Evolutionary conservation across 2,797 vertebrate genomes (phyloP).

Genomic region (Lagodon rhomboides): DNA sequence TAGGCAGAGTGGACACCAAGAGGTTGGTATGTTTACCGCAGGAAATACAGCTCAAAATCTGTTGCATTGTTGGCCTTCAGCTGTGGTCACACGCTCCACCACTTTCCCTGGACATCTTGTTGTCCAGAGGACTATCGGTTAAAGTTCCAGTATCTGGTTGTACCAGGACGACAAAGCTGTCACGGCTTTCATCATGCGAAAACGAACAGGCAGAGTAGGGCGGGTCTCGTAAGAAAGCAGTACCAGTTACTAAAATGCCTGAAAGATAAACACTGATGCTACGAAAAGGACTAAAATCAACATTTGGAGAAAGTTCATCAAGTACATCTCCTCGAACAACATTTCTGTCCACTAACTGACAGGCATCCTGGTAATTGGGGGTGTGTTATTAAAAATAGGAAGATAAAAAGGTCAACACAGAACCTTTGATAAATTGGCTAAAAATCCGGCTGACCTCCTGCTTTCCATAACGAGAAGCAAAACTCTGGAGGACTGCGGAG

Average conservation of each 20-base stretch:
- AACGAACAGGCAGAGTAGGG: too few species aligned
- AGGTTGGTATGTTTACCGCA: too few species aligned
- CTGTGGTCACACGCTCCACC: too few species aligned
- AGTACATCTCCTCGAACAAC: slow-evolving; percentile 1
- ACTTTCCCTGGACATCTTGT: too few species aligned
- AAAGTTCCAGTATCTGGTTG: too few species aligned
- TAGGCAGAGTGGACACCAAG: too few species aligned
- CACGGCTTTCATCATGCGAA: too few species aligned
- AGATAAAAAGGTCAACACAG: slow-evolving; percentile 64
- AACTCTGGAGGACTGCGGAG: slow-evolving; percentile 24
- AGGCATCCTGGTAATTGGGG: slow-evolving; percentile 36
- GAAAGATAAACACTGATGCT: not conserved
- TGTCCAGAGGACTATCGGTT: too few species aligned
- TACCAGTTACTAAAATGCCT: not conserved
- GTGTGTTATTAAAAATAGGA: slow-evolving; percentile 54
- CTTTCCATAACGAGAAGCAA: slow-evolving; percentile 63
- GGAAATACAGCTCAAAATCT: too few species aligned
- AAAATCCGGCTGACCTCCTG: slow-evolving; percentile 56
- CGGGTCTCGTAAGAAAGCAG: not conserved
- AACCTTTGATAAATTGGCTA: slow-evolving; percentile 73
- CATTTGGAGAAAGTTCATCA: not conserved
- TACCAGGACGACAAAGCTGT: too few species aligned
- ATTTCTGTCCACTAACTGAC: slow-evolving; percentile 48
- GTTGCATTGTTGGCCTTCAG: too few species aligned
- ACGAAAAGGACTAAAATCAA: slow-evolving; percentile 2